Evolutionary conservation across 2,113 vertebrate species (phyloP).

Genomic region (Mungos mungo): DNA sequence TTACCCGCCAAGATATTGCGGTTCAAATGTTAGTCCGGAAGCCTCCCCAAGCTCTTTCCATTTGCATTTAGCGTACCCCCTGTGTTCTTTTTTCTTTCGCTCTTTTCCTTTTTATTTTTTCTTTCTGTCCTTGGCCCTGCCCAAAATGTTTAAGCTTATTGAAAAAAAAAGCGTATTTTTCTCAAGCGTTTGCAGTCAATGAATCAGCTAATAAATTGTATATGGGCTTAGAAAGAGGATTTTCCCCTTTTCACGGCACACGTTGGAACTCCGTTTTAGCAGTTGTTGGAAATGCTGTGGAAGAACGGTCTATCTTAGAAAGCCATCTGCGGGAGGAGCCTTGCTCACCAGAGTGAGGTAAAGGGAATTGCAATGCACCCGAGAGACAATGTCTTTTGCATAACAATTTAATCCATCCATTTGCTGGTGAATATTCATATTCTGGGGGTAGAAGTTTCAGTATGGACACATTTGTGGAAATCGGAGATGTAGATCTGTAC

Average conservation of each 20-base stretch:
- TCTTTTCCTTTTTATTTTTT: not conserved
- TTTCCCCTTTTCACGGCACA: constrained; percentile 25
- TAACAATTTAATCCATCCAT: constrained; percentile 80
- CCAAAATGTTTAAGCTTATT: constrained; percentile 65
- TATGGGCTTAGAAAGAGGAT: constrained; percentile 44
- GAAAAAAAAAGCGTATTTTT: constrained; percentile 64
- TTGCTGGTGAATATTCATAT: constrained; percentile 86
- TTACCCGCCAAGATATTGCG: not conserved
- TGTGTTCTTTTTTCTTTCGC: not conserved
- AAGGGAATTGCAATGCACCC: constrained; percentile 76
- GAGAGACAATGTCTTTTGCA: constrained; percentile 81
- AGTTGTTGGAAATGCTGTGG: constrained; percentile 49
- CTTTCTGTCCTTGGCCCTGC: not conserved
- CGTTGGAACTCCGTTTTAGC: constrained; percentile 30
- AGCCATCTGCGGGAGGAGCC: constrained; percentile 53
- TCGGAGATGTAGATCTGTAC: constrained; percentile 69
- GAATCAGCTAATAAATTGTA: constrained; percentile 74
- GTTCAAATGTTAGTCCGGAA: constrained; percentile 56
- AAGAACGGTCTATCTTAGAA: constrained; percentile 37
- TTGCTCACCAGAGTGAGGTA: constrained; percentile 73
- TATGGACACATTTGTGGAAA: constrained; percentile 72
- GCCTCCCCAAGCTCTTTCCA: constrained; percentile 39
- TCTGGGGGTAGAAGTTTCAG: constrained; percentile 72
- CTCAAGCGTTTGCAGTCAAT: constrained; percentile 62
- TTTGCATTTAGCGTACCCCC: constrained; percentile 59